Evolutionary conservation across 92 coral and sea anemone species (phyloP).

Genomic region (Hydrozoanthus gracilis): DNA sequence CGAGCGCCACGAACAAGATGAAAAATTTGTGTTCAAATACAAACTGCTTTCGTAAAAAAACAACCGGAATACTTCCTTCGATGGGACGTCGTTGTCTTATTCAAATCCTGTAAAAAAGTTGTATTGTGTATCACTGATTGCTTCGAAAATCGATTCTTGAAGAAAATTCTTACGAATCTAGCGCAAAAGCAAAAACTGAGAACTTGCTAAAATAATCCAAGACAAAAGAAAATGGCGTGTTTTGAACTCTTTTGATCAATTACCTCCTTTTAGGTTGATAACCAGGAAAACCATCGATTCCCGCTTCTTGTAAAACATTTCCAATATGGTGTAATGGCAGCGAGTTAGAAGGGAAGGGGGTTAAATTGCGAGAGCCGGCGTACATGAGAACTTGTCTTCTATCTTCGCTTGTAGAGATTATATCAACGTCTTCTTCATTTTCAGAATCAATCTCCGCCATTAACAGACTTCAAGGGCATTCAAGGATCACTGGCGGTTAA

Average conservation of each 20-base stretch:
- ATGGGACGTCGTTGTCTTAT: too few relatives aligned
- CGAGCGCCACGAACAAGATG: too few relatives aligned
- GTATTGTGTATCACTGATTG: not conserved
- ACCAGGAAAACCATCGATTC: conserved; percentile 22
- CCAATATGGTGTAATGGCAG: conserved; percentile 42
- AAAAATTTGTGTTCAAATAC: too few relatives aligned
- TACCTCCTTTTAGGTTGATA: conserved; percentile 36
- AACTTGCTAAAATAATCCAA: conserved; percentile 14
- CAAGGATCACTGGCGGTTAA: not conserved
- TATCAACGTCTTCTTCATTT: conserved; percentile 44
- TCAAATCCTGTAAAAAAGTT: not conserved
- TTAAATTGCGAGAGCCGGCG: conserved; percentile 11
- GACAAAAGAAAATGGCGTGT: conserved; percentile 52
- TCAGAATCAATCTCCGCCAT: conserved; percentile 50
- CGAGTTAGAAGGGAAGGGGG: not conserved
- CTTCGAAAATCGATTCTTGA: not conserved
- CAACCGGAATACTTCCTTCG: too few relatives aligned
- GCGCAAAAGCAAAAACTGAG: not conserved
- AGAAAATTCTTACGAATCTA: not conserved
- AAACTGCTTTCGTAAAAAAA: too few relatives aligned
- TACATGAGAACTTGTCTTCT: conserved; percentile 26
- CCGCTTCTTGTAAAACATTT: conserved; percentile 29
- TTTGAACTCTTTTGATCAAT: not conserved
- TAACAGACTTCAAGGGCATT: conserved; percentile 14
- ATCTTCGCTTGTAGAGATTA: conserved; percentile 35